Percentiles rank a stretch among this genome's conserved stretches.
These are phyloP conservation scores for Musca domestica DNA, from an alignment of 1,140 invertebrate genomes.

Conservation along the genomic window DNA sequence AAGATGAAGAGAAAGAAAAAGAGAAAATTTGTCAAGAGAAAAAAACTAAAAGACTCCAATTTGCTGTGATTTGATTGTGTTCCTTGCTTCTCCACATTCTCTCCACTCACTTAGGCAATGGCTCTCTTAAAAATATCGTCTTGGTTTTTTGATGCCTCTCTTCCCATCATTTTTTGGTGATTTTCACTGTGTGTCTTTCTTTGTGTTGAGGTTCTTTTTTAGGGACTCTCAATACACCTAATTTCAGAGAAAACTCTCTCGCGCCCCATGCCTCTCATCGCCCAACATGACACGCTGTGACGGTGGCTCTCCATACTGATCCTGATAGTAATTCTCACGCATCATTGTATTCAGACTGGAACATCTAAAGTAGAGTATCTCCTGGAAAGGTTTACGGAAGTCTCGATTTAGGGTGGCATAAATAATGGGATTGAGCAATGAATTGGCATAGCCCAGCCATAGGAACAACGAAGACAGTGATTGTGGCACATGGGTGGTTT, in stretches of 20 bases:
- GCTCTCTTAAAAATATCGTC: too few species aligned
- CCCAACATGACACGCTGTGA: constrained; percentile 53
- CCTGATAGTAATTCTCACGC: constrained; percentile 89
- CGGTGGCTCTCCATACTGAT: constrained; percentile 79
- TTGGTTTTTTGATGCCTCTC: too few species aligned
- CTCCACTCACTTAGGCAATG: too few species aligned
- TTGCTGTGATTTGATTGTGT: too few species aligned
- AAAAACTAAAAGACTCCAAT: too few species aligned
- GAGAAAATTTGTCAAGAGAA: too few species aligned
- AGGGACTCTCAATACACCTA: constrained; percentile 12
- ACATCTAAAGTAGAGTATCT: constrained; percentile 85
- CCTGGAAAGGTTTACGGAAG: constrained; percentile 89
- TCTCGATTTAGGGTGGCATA: constrained; percentile 90
- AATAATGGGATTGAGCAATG: constrained; percentile 88
- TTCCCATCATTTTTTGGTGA: too few species aligned
- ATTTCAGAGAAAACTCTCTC: constrained; percentile 53
- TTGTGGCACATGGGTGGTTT: constrained; percentile 68
- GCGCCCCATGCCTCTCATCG: constrained; percentile 49
- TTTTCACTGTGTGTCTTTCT: too few species aligned
- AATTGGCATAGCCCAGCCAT: constrained; percentile 93
- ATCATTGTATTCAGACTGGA: constrained; percentile 86
- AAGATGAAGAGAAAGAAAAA: too few species aligned
- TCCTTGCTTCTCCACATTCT: too few species aligned
- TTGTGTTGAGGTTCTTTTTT: too few species aligned
- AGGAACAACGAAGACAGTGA: constrained; percentile 72